phyloP scores from a whole-genome alignment of 2,888 invertebrate species.

The Platycheirus albimanus region DNA sequence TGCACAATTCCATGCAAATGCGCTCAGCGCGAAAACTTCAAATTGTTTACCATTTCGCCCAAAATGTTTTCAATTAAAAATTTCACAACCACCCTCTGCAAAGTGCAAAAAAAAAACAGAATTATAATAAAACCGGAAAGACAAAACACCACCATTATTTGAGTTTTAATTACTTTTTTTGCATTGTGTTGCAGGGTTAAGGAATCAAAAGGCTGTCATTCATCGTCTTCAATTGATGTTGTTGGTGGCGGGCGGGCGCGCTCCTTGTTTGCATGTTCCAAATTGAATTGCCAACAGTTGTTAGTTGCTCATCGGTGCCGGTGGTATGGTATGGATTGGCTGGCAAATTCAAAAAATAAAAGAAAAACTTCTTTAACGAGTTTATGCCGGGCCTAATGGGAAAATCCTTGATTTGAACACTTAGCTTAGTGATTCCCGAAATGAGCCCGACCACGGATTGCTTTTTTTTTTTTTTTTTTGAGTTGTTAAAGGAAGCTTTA shows the following conservation, averaged over 20 bases:
- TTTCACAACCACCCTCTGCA: slow-evolving; percentile 31
- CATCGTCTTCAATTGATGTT: slow-evolving; percentile 53
- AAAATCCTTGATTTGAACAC: slow-evolving; percentile 68
- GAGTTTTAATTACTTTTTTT: slow-evolving; percentile 73
- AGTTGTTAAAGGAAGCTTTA: slow-evolving; percentile 41
- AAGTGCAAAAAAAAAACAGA: background rate
- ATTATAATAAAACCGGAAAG: slow-evolving; percentile 38
- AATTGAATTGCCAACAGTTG: slow-evolving; percentile 69
- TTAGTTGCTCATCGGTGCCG: slow-evolving; percentile 20
- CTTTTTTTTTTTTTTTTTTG: slow-evolving; percentile 34
- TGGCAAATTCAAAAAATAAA: slow-evolving; percentile 10
- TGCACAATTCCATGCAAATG: slow-evolving; percentile 66
- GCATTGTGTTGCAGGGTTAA: slow-evolving; percentile 62
- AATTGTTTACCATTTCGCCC: slow-evolving; percentile 72
- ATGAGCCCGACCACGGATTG: slow-evolving; percentile 49
- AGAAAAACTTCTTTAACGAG: slow-evolving; percentile 48
- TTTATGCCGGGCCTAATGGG: slow-evolving; percentile 55
- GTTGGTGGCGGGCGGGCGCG: too few relatives aligned
- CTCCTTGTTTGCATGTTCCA: slow-evolving; percentile 68
- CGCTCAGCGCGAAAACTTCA: slow-evolving; percentile 62
- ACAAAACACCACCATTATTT: slow-evolving; percentile 70
- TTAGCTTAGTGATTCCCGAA: slow-evolving; percentile 67
- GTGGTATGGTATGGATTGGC: too few relatives aligned
- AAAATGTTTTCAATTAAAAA: slow-evolving; percentile 73
- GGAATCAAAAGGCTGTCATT: slow-evolving; percentile 66